A percentile compares a stretch with the other conserved stretches of the same genome.
These are phyloP conservation scores for Euphysa ruthae DNA, from an alignment of 30 jellyfish, hydroid and myxozoan genomes.

Conservation along the genomic window DNA sequence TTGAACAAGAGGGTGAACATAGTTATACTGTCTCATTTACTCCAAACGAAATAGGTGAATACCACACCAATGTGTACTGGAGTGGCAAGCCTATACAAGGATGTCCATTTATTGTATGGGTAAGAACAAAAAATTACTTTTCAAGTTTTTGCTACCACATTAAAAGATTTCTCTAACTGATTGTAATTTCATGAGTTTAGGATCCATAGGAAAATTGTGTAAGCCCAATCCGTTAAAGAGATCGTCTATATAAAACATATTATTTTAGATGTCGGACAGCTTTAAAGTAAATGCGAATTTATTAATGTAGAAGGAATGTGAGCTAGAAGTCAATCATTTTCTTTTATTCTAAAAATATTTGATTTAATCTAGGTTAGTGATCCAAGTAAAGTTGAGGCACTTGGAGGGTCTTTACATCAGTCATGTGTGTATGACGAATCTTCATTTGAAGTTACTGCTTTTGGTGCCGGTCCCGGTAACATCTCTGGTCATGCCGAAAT, in stretches of 20 bases:
- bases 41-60: constrained; percentile 80
- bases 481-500: constrained; percentile 42
- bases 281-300: too few species aligned
- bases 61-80: constrained; percentile 76
- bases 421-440: constrained; percentile 70
- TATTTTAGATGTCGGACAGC: too few species aligned
- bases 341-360: too few species aligned
- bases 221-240: too few species aligned
- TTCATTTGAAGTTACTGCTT: constrained; percentile 65
- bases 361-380: constrained; percentile 56
- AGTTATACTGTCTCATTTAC: constrained; percentile 45
- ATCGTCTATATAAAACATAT: too few species aligned
- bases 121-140: constrained; percentile 3
- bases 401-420: constrained; percentile 81
- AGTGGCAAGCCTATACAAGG: constrained; percentile 66
- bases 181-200: too few species aligned
- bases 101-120: constrained; percentile 76
- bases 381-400: constrained; percentile 65
- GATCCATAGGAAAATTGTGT: too few species aligned
- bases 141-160: too few species aligned
- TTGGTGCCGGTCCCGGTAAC: constrained; percentile 97
- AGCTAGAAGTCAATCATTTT: too few species aligned
- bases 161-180: too few species aligned
- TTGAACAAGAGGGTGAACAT: constrained; percentile 25
- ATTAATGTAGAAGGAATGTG: too few species aligned